A percentile compares a stretch with the other conserved stretches of the same genome.
phyloP scores from a whole-genome alignment of 1,140 invertebrate species.

The Hyposmocoma kahamanoa region DNA sequence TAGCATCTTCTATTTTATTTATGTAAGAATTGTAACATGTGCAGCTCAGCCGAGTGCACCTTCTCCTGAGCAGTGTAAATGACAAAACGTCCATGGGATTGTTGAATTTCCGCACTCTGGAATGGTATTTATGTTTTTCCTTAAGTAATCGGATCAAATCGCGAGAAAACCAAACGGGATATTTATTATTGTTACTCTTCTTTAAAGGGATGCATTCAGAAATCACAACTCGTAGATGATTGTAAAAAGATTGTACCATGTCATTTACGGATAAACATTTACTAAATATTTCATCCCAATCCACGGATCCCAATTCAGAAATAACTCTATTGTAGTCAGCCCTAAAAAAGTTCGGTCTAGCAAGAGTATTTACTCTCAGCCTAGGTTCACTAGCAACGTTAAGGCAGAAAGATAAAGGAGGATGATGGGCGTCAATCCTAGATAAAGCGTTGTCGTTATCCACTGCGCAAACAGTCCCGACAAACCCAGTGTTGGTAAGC shows the following conservation, averaged over 20 bases:
- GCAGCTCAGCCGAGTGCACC: background rate
- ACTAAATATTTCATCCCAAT: background rate
- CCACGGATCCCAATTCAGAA: background rate
- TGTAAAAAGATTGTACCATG: conserved; percentile 1
- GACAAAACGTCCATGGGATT: background rate
- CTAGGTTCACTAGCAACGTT: background rate
- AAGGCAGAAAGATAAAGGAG: background rate
- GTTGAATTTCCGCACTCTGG: background rate
- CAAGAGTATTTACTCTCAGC: too few relatives aligned
- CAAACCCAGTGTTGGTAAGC: background rate
- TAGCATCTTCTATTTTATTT: background rate
- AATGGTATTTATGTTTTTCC: background rate
- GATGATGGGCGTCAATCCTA: background rate
- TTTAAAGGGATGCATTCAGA: background rate
- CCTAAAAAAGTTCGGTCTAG: background rate
- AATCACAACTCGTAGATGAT: background rate
- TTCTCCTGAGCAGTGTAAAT: background rate
- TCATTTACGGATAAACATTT: background rate
- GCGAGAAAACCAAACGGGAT: background rate
- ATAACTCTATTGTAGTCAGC: background rate
- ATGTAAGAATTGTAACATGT: background rate
- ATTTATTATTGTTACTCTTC: background rate
- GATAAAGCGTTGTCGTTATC: background rate
- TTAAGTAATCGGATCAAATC: background rate
- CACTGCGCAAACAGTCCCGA: background rate